Evolutionary conservation across 2,797 vertebrate genomes (phyloP), one percentile per base, ranked within the genome.

Genomic region (Sebastes variabilis): DNA sequence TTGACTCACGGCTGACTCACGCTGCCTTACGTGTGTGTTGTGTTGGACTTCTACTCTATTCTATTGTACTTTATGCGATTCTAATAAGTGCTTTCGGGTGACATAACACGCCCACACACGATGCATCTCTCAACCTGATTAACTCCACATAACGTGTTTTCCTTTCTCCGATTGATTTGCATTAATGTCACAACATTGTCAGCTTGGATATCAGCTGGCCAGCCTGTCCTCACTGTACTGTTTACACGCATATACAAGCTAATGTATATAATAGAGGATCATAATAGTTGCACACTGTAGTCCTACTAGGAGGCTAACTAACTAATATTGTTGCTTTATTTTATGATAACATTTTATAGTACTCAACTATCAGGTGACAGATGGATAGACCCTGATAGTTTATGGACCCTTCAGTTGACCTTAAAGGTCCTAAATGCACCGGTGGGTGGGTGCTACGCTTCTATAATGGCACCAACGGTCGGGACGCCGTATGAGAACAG

Each of bases 1-100:
- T 68, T 65, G 74, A 74, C 75, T 73, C 5, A 9, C 8, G 16
- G 32, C 69, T 25, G 69, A 74, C 72, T 86, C 29, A 56, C 30
- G 5, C 62, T 58, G 9, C 0, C 55, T 55, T 24, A 11, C 20
- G 13, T 36, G 20, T 54, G 77, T 49, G 27, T 36, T 42, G 0
- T 10, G 27, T 27, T 59, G 12, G 80, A 82, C 72, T 64, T 79
- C 49, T 54, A 30, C 32, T 55, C 11, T n/a, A 11, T n/a, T 66
- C 8, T 77, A 2, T 27, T 82, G 29, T 60, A 46, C 13, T 60
- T 66, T 4, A 52, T n/a, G 20, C 3, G 14, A 3, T 24, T 62
- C 4, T 24, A 58, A 55, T 66, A 71, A 81, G 11, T 32, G 24
- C 58, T 73, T 67, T 58, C 5, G 4, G 66, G 46, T 80, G 49